Base-by-base conservation (phyloP, 2,113 vertebrate species). In the Peromyscus polionotus region DNA sequence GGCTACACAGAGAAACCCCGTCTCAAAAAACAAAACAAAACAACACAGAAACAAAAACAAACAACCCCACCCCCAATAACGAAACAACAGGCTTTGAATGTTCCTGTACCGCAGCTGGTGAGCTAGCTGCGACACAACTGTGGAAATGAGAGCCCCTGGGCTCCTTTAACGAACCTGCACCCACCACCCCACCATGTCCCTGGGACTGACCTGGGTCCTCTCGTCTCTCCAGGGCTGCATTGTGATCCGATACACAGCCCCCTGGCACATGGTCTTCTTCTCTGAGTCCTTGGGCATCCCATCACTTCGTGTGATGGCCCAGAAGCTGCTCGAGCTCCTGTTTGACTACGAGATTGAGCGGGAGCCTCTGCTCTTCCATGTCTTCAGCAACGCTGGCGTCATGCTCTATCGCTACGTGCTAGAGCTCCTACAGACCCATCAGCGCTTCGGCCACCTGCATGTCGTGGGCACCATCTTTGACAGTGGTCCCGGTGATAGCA, bases 391-490 rank as follows among this genome's bases (percentile, higher is more conserved):
- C 0, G 99, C 99, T 0, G 99, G 99, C 22, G 99, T 98, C 98
- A 99, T 99, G 99, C 98, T 99, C 13, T 99, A 99, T 98, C 99
- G 99, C 11, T 99, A 99, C n/a, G 95, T 99, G 28, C 76, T 99
- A 0, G 99, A 99, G 97, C 98, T 99, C 2, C 95, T 99, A 76
- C 99, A 98, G 77, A 98, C 95, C 31, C 98, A 99, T 24, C 94
- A 89, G 88, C 99, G 98, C 7, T 99, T 99, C 93, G 94, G 98
- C 92, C 99, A 98, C 16, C 97, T 99, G 96, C 97, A 57, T 10
- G 99, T 99, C 39, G 98, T 99, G 0, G 99, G 99, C 85, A 98
- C 99, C 2, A 94, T 99, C 65, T 99, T 99, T 57, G 99, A 99
- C 93, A 99, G 99, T 0, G 99, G 99, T 12, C 99, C 99, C 0